Base-by-base conservation (phyloP, 2,113 vertebrate genomes). In the Colius striatus region DNA sequence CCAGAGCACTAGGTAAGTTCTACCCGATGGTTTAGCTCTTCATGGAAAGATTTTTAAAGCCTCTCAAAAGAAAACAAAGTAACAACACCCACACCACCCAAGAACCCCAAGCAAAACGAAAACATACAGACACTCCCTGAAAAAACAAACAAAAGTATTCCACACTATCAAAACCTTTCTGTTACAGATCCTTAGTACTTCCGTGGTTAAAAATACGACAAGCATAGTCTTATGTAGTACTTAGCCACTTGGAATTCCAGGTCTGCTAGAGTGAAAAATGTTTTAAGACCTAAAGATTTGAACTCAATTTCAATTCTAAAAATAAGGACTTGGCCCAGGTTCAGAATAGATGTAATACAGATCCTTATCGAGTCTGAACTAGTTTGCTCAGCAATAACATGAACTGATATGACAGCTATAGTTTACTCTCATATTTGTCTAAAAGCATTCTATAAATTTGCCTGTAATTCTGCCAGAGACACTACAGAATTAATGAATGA, bases 401-500 rank as follows among this genome's bases (percentile, higher is more conserved):
- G 16, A 94, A 92, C 43, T 84, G 82, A 61, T 60, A 27, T 36
- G 53, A 94, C 80, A 95, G 65, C 50, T 96, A 75, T 61, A 82
- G 70, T 93, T 92, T 87, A 70, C 41, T 65, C 32, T 50, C 23
- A 22, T 47, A 63, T 92, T 87, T 68, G 38, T 87, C 71, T 89
- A 60, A 90, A 93, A 75, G 22, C 50, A 87, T 19, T 78, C 45
- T 74, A 13, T 68, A 92, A 87, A 79, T 95, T 84, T 91, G n/a
- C 26, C 84, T 95, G 86, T 50, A 89, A 86, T 84, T 84, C 62
- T 95, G 61, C 76, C 82, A 95, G 38, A 87, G 34, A 87, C 6
- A 2, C 27, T 29, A 47, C 12, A 38, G 23, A 82, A 83, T 36
- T 92, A 91, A 50, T 73, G 60, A 93, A 78, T 86, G 25, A 72